These are phyloP conservation scores for Synanceia verrucosa DNA, from an alignment of 2,797 vertebrate genomes.

Conservation along the genomic window DNA sequence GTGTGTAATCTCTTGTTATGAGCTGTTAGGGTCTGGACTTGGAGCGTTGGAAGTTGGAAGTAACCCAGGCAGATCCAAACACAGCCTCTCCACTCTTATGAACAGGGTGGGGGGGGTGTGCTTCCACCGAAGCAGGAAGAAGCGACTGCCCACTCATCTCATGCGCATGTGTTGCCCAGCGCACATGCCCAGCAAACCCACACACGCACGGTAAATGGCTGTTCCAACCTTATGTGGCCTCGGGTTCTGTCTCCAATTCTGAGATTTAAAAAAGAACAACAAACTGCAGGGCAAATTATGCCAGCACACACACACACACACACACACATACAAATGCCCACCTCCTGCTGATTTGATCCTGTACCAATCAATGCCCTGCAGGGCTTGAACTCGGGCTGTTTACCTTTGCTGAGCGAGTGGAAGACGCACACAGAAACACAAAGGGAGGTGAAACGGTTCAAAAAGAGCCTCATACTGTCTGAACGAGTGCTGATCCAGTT, in stretches of 20 bases:
- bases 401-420: conserved; percentile 37
- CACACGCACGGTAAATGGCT: conserved; percentile 50
- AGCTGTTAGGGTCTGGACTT: conserved; percentile 73
- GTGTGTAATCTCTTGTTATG: conserved; percentile 69
- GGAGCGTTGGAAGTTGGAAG: conserved; percentile 49
- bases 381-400: conserved; percentile 47
- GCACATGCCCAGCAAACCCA: conserved; percentile 43
- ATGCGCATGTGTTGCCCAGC: conserved; percentile 18
- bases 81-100: conserved; percentile 40
- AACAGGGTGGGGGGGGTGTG: neutral
- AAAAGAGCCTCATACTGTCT: conserved; percentile 49
- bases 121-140: conserved; percentile 50
- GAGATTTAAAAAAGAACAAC: conserved; percentile 69
- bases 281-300: conserved; percentile 65
- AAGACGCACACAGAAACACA: conserved; percentile 29
- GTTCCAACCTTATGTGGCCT: conserved; percentile 53
- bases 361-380: conserved; percentile 38
- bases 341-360: conserved; percentile 51
- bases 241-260: conserved; percentile 58
- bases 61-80: conserved; percentile 58
- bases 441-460: conserved; percentile 42
- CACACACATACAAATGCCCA: conserved; percentile 49
- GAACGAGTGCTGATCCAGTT: conserved; percentile 44
- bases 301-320: conserved; percentile 8
- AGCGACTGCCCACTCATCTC: conserved; percentile 44